These are phyloP conservation scores for Phylloscopus trochilus DNA, from an alignment of 2,113 vertebrate species.

Conservation along the genomic window DNA sequence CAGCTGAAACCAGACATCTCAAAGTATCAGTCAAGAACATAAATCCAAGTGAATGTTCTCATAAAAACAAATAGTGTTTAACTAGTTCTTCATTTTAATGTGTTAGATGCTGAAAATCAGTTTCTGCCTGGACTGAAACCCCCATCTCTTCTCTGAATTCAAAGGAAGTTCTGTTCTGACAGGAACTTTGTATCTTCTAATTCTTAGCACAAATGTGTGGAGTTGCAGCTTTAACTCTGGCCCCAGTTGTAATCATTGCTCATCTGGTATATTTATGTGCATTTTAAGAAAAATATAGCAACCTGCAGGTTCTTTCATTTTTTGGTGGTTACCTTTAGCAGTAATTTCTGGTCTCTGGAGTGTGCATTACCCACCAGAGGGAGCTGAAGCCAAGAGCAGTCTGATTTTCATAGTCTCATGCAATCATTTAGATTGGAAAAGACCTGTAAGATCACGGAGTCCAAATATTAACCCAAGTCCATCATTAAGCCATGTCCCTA, in stretches of 20 bases:
- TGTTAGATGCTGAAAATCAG: not conserved
- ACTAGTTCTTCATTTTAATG: not conserved
- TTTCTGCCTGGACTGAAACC: not conserved
- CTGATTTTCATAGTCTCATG: not conserved
- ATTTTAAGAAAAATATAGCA: not conserved
- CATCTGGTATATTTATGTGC: not conserved
- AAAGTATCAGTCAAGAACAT: not conserved
- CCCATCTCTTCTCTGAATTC: not conserved
- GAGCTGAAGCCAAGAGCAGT: conserved; percentile 1
- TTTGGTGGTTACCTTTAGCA: not conserved
- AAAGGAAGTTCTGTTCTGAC: not conserved
- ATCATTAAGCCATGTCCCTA: not conserved
- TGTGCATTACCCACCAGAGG: conserved; percentile 30
- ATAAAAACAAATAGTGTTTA: not conserved
- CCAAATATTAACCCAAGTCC: not conserved
- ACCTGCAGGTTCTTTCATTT: not conserved
- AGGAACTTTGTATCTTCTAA: not conserved
- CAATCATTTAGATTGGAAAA: not conserved
- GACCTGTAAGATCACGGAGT: not conserved
- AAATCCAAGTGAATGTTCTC: not conserved
- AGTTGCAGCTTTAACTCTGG: not conserved
- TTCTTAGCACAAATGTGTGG: not conserved
- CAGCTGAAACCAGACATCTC: not conserved
- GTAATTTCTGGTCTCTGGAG: not conserved
- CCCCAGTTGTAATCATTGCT: not conserved